Evolutionary conservation across 2,797 vertebrate genomes (phyloP), one percentile per base, ranked within the genome.

Genomic region (Sparus aurata): DNA sequence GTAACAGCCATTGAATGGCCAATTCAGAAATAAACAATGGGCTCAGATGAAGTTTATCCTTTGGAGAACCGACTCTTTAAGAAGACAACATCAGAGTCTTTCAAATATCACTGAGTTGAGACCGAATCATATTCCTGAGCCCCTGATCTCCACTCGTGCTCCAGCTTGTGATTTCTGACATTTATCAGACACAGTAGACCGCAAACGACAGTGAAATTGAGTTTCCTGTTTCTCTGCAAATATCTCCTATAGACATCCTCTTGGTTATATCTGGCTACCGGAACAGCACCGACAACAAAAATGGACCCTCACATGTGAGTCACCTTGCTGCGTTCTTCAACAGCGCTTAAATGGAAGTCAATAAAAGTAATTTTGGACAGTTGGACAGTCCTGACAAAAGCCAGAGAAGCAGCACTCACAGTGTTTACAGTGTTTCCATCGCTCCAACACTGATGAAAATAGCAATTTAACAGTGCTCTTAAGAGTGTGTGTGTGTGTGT

Each of bases 381-480:
- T 67, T 74, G 68, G 47, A 54, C 75, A 2, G 47, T 11, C 2
- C 67, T 78, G 87, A 84, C 69, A 68, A 68, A 72, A 76, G 22
- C 74, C 73, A 79, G 66, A 47, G 47, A 71, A 79, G 78, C 75
- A 67, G 70, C 79, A 70, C 76, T 83, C 68, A 62, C 58, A 10
- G 43, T 69, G 52, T 86, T 87, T 85, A 77, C 77, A 74, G 69
- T 30, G 30, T 74, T 79, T 73, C 69, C 81, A 53, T 72, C 5
- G 4, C 46, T 79, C 77, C 62, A 52, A 23, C 5, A 3, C 69
- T 50, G 68, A 59, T 75, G 77, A 86, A 85, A 89, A 84, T 60
- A 79, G 41, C 76, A 74, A 75, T 82, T 75, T 89, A 67, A 79
- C 62, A 45, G 25, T 49, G 61, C 67, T 81, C 62, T 86, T 75